Conservation (phyloP, 2,113 vertebrate species). For the Pandion haliaetus region DNA sequence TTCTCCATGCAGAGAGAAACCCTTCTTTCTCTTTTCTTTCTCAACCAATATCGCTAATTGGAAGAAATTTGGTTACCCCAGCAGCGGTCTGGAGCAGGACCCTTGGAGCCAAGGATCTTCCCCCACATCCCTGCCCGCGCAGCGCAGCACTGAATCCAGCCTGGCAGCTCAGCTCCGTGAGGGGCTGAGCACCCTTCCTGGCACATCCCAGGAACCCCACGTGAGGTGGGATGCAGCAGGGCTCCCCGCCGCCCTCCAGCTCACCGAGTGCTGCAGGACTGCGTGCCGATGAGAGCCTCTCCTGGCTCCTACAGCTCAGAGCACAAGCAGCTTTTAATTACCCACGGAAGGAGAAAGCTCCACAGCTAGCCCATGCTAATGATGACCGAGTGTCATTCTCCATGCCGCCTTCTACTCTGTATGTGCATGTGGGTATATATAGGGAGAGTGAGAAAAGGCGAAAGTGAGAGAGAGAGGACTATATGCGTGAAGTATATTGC, state of each 20-base stretch:
- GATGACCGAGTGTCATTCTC: background rate
- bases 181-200: background rate
- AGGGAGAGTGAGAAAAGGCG: background rate
- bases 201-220: background rate
- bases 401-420: background rate
- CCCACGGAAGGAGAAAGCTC: background rate
- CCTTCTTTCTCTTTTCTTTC: background rate
- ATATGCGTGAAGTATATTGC: background rate
- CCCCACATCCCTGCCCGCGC: background rate
- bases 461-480: background rate
- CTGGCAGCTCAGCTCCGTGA: accelerated
- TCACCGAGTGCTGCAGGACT: background rate
- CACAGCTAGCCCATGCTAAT: conserved; percentile 1
- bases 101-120: background rate
- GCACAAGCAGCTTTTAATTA: conserved; percentile 43
- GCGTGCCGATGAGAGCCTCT: background rate
- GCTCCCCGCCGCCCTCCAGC: background rate
- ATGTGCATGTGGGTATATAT: background rate
- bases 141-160: background rate
- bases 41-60: background rate
- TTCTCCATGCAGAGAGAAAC: background rate
- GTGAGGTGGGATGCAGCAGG: background rate
- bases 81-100: background rate
- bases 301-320: background rate
- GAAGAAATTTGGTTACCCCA: background rate